Percentiles rank a stretch among this genome's conserved stretches.
phyloP scores from a whole-genome alignment of 2,888 invertebrate species.

The Abrostola triplasia region DNA sequence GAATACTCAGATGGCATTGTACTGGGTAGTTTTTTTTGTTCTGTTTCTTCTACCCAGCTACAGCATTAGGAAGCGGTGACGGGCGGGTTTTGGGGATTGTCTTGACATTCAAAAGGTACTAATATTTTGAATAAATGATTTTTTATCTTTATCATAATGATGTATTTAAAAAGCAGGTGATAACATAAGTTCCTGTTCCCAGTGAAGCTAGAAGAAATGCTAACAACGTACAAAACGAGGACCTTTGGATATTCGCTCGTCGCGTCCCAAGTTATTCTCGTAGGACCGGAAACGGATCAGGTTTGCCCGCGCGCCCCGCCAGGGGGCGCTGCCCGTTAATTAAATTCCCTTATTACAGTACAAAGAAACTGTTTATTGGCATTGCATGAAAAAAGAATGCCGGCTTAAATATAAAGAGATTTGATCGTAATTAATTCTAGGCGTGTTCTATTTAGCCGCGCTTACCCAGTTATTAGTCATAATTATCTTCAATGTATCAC shows the following conservation, averaged over 20 bases:
- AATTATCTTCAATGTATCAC: slow-evolving; percentile 34
- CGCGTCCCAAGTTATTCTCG: slow-evolving; percentile 23
- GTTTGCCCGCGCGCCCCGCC: slow-evolving; percentile 18
- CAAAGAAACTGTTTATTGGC: slow-evolving; percentile 13
- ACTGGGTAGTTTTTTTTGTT: too few species aligned
- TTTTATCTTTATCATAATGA: too few species aligned
- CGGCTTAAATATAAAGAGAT: not conserved
- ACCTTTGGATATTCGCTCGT: slow-evolving; percentile 25
- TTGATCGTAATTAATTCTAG: not conserved
- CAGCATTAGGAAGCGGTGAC: too few species aligned
- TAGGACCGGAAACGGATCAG: slow-evolving; percentile 26
- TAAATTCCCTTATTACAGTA: slow-evolving; percentile 31
- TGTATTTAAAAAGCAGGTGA: not conserved
- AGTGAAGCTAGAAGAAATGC: not conserved
- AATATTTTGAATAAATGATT: too few species aligned
- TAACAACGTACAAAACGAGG: slow-evolving; percentile 8
- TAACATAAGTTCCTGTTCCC: not conserved
- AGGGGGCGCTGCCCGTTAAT: slow-evolving; percentile 25
- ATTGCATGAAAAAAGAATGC: not conserved
- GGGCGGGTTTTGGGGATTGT: too few species aligned
- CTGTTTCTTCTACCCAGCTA: too few species aligned
- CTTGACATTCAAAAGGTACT: too few species aligned
- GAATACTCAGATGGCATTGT: too few species aligned
- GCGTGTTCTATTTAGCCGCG: slow-evolving; percentile 14
- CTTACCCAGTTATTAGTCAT: slow-evolving; percentile 25